Evolutionary conservation across 2,888 invertebrate species (phyloP), one percentile per base, ranked within the genome.

Genomic region (Reticulitermes lucifugus): DNA sequence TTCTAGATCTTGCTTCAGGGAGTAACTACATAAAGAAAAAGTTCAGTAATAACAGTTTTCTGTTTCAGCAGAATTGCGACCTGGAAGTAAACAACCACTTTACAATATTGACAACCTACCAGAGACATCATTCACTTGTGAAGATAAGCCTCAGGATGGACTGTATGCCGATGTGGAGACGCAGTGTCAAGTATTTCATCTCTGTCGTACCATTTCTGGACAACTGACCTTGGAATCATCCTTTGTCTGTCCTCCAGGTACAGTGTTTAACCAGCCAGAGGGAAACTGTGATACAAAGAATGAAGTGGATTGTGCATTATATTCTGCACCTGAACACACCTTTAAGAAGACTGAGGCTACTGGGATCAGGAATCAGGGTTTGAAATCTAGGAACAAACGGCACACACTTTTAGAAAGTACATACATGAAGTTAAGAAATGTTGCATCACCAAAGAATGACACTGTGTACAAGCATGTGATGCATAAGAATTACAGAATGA

Each of bases 91-190:
- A 65, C 65, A 43, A n/a, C 81, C 41, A 12, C 41, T 46, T 5
- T 59, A 59, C 41, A 75, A 41, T 22, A 21, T 85, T 18, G 82
- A 85, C 82, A 46, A 80, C 55, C 41, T 70, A 35, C 84, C 84
- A 21, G 70, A 82, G 65, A 83, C 83, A 46, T 43, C 83, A 22
- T 84, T 82, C 79, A 79, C 75, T 22, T 79, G 82, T 79, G 22
- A 14, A n/a, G 60, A 85, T 60, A 85, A 85, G 46, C 41, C 55
- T 22, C 55, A 81, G 35, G 85, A 84, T 35, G 86, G 86, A 7
- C 82, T 82, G n/a, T 86, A 84, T 43, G 84, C 84, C 55, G 86
- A 86, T 79, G 84, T 86, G 65, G 81, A 84, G 25, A 84, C 86
- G 29, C 71, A 79, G n/a, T 86, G 86, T 70, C 59, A 84, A 21